A percentile compares a stretch with the other conserved stretches of the same genome.
phyloP scores from a whole-genome alignment of 2,888 invertebrate species.

The Fragum fragum region DNA sequence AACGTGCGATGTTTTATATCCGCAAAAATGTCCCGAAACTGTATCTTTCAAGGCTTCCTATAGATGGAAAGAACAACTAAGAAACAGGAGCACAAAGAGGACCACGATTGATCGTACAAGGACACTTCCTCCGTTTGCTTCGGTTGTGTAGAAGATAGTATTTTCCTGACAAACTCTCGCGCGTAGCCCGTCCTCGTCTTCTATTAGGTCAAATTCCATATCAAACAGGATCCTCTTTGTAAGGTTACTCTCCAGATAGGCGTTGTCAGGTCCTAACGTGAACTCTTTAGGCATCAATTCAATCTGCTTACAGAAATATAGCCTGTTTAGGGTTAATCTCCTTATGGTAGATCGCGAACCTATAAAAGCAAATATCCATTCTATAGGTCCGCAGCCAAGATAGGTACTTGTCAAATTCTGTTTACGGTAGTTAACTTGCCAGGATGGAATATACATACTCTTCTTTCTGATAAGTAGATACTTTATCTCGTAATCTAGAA shows the following conservation, averaged over 20 bases:
- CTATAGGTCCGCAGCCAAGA: not conserved
- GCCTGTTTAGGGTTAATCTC: not conserved
- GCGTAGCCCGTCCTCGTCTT: not conserved
- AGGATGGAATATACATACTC: not conserved
- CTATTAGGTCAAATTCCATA: not conserved
- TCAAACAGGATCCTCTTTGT: not conserved
- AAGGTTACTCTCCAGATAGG: not conserved
- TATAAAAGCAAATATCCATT: not conserved
- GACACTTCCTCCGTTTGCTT: not conserved
- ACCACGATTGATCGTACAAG: no score
- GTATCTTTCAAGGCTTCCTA: no score
- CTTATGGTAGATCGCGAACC: not conserved
- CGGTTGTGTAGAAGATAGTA: not conserved
- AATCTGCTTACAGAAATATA: not conserved
- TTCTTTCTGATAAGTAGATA: not conserved
- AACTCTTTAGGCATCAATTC: not conserved
- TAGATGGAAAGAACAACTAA: no score
- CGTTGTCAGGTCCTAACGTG: not conserved
- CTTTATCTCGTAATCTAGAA: not conserved
- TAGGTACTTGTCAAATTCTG: not conserved
- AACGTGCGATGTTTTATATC: no score
- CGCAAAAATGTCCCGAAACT: no score
- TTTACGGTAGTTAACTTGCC: not conserved
- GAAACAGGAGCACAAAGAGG: no score
- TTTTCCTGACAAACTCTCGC: not conserved